Evolutionary conservation across 2,113 vertebrate genomes (phyloP).

Genomic region (Butastur rufipennis): DNA sequence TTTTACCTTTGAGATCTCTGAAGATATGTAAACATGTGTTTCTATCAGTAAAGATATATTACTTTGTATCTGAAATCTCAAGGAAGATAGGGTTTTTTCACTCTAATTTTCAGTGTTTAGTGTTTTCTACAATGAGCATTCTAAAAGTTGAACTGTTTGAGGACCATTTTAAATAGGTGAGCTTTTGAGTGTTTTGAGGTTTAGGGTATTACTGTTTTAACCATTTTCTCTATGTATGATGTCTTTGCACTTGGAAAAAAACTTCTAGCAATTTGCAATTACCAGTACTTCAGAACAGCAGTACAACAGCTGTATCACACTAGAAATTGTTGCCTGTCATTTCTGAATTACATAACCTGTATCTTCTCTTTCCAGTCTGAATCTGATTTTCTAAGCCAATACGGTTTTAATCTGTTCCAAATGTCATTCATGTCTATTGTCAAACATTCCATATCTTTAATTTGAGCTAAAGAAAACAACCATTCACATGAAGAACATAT

Average conservation of each 20-base stretch:
- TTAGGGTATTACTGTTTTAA: background rate
- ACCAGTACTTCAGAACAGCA: background rate
- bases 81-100: background rate
- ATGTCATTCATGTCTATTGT: background rate
- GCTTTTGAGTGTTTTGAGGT: background rate
- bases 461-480: background rate
- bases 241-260: background rate
- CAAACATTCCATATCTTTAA: conserved; percentile 10
- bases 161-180: background rate
- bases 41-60: background rate
- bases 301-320: background rate
- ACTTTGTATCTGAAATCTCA: background rate
- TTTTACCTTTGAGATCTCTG: background rate
- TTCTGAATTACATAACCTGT: background rate
- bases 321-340: background rate
- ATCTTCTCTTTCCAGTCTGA: background rate
- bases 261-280: background rate
- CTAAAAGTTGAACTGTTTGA: background rate
- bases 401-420: background rate
- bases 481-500: background rate
- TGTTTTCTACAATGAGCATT: background rate
- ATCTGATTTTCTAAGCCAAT: background rate
- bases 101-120: background rate
- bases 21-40: background rate
- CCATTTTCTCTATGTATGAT: background rate